These are phyloP conservation scores for Achroia grisella DNA, from an alignment of 1,140 invertebrate genomes.

Conservation along the genomic window DNA sequence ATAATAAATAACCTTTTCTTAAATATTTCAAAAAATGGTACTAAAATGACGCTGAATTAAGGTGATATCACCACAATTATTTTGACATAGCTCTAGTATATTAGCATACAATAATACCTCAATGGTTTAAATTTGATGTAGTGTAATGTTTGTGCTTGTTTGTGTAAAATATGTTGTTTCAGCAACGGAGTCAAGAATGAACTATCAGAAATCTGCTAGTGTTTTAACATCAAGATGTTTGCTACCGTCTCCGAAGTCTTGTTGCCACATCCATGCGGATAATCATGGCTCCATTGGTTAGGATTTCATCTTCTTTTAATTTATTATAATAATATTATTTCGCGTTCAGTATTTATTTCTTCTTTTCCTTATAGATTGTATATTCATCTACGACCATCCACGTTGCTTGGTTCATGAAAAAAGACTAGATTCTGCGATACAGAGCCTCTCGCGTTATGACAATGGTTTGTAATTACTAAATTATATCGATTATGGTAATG, in stretches of 20 bases:
- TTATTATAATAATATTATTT: too few relatives aligned
- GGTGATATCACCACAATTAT: too few relatives aligned
- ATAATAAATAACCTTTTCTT: too few relatives aligned
- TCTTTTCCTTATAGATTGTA: constrained; percentile 28
- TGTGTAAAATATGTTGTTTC: constrained; percentile 6
- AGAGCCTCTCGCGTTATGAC: constrained; percentile 7
- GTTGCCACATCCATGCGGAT: not conserved
- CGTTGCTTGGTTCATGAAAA: constrained; percentile 24
- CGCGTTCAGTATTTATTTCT: not conserved
- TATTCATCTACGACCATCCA: constrained; percentile 34
- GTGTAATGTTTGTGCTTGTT: not conserved
- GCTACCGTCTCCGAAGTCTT: constrained; percentile 7
- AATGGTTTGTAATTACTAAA: not conserved
- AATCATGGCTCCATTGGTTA: not conserved
- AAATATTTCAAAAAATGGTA: too few relatives aligned
- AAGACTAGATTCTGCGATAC: constrained; percentile 13
- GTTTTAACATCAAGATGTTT: constrained; percentile 27
- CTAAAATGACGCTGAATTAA: too few relatives aligned
- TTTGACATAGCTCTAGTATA: too few relatives aligned
- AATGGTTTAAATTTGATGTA: too few relatives aligned
- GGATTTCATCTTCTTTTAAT: not conserved
- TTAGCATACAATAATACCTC: too few relatives aligned
- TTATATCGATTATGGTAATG: too few relatives aligned
- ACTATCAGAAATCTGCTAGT: constrained; percentile 18
- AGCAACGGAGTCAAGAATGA: constrained; percentile 6